Percentiles rank a stretch among this genome's conserved stretches.
Conservation (phyloP, 2,797 vertebrate genomes). For the Gobionotothen gibberifrons region DNA sequence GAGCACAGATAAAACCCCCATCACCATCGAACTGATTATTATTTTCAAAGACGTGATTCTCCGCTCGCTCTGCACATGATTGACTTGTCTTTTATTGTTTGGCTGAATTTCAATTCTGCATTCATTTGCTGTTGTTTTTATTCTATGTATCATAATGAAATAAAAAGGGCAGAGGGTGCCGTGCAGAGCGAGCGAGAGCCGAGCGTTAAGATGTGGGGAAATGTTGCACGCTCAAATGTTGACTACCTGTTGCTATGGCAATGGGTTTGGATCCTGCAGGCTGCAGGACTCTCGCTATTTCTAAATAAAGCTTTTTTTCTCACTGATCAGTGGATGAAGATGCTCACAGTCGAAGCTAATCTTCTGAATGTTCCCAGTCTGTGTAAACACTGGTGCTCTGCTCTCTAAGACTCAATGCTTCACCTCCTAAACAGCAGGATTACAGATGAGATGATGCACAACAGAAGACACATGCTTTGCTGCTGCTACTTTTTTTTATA, state of each 20-base stretch:
- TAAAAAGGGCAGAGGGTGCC: constrained; percentile 75
- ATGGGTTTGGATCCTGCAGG: constrained; percentile 82
- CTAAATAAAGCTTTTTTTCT: constrained; percentile 86
- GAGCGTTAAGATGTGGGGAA: constrained; percentile 76
- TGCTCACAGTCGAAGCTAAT: constrained; percentile 74
- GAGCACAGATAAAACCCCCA: constrained; percentile 10
- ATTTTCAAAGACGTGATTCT: constrained; percentile 22
- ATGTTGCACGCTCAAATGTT: constrained; percentile 83
- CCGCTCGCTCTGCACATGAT: constrained; percentile 27
- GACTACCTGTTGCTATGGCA: constrained; percentile 87
- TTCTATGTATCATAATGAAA: constrained; percentile 65
- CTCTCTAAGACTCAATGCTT: constrained; percentile 31
- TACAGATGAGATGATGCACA: constrained; percentile 45
- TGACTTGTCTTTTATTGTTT: constrained; percentile 53
- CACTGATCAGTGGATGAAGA: constrained; percentile 80
- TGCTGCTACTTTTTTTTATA: constrained; percentile 15
- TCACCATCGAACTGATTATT: background rate
- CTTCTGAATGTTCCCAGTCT: constrained; percentile 60
- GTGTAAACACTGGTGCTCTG: constrained; percentile 53
- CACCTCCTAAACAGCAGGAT: constrained; percentile 54
- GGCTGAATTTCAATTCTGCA: constrained; percentile 57
- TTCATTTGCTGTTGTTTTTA: constrained; percentile 63
- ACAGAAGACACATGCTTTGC: constrained; percentile 18
- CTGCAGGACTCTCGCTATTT: constrained; percentile 84
- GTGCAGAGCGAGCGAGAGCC: constrained; percentile 67